Conservation (phyloP, 2,888 invertebrate species). For the Aspidapion aeneum region DNA sequence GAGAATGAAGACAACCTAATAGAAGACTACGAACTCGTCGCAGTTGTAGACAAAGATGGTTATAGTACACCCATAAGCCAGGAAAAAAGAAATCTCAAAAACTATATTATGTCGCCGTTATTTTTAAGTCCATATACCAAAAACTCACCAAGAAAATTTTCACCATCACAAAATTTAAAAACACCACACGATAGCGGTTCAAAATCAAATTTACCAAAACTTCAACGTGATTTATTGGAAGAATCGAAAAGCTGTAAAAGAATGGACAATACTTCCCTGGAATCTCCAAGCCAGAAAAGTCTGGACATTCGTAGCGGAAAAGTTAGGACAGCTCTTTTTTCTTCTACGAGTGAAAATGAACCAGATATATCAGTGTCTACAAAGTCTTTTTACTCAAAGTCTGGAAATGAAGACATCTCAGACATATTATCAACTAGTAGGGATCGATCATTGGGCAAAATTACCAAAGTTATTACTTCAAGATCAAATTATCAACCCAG, state of each 20-base stretch:
- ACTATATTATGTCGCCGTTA: constrained; percentile 32
- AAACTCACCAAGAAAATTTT: constrained; percentile 35
- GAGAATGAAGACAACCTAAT: constrained; percentile 13
- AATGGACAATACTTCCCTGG: constrained; percentile 24
- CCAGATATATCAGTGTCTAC: constrained; percentile 49
- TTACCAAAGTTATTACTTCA: constrained; percentile 12
- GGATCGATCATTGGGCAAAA: constrained; percentile 9
- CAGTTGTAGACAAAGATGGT: constrained; percentile 24
- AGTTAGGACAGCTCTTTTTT: constrained; percentile 45
- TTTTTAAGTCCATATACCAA: constrained; percentile 29
- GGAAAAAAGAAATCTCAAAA: constrained; percentile 2
- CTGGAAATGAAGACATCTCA: constrained; percentile 25
- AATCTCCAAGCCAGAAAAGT: constrained; percentile 27
- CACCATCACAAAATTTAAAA: constrained; percentile 39
- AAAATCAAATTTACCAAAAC: constrained; percentile 15
- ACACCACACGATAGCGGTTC: constrained; percentile 44
- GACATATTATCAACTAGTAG: constrained; percentile 19
- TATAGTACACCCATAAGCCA: constrained; percentile 24
- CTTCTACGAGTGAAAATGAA: constrained; percentile 26
- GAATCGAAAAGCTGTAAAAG: constrained; percentile 29
- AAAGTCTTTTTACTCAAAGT: constrained; percentile 56
- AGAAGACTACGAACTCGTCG: constrained; percentile 30
- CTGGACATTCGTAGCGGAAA: constrained; percentile 37
- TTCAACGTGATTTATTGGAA: constrained; percentile 40
- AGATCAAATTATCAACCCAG: neutral